phyloP scores from a whole-genome alignment of 1,140 invertebrate species.

The Lerema accius region DNA sequence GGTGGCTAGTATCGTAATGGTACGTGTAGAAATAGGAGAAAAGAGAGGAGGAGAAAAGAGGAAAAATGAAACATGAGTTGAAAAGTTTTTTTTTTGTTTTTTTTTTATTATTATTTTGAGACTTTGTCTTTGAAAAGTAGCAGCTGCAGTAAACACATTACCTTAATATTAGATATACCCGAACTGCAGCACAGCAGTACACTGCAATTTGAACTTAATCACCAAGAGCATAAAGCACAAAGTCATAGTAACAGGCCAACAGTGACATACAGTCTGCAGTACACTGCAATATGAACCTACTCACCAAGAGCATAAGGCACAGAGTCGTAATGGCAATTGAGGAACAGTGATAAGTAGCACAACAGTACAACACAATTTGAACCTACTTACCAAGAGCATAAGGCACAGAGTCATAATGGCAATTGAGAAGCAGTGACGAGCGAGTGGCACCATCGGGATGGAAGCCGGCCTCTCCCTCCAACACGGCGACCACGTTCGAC shows the following conservation, averaged over 20 bases:
- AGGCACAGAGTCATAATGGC: conserved; percentile 92
- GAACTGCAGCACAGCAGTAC: too few species aligned
- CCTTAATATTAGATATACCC: too few species aligned
- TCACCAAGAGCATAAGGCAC: conserved; percentile 88
- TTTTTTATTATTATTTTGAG: too few species aligned
- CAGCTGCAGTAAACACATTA: too few species aligned
- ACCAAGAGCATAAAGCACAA: conserved; percentile 88
- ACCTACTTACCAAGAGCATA: conserved; percentile 84
- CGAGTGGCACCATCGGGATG: conserved; percentile 58
- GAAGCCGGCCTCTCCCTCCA: conserved; percentile 82
- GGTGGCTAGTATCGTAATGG: too few species aligned
- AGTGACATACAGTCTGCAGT: too few species aligned
- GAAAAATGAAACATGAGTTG: too few species aligned
- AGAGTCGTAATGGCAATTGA: conserved; percentile 93
- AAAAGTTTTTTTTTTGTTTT: too few species aligned
- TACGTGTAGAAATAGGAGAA: too few species aligned
- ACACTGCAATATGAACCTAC: conserved; percentile 9
- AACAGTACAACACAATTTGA: conserved; percentile 2
- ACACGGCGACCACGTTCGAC: conserved; percentile 87
- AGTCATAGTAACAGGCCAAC: conserved; percentile 91
- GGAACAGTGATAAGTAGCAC: conserved; percentile 86
- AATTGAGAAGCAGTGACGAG: conserved; percentile 88
- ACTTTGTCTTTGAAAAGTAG: too few species aligned
- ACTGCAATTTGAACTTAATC: conserved; percentile 28
- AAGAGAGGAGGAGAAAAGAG: too few species aligned